Evolutionary conservation across 2,888 invertebrate species (phyloP).

Genomic region (Cephus spinipes): DNA sequence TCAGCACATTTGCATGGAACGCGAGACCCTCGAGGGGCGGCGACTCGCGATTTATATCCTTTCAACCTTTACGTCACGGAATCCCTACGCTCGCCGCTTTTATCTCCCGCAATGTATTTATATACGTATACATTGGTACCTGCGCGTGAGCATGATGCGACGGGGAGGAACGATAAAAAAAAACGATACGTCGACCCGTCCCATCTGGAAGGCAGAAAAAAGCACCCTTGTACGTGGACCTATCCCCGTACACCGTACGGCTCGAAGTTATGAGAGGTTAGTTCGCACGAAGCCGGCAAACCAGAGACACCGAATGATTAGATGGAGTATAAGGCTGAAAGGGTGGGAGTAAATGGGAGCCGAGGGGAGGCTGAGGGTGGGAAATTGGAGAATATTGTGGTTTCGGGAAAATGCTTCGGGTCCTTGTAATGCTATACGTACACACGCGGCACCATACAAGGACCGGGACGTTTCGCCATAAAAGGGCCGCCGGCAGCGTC

Average conservation of each 20-base stretch:
- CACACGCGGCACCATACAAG: background rate
- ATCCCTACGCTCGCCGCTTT: background rate
- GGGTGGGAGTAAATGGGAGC: background rate
- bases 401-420: constrained; percentile 35
- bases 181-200: background rate
- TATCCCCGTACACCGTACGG: background rate
- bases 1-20: background rate
- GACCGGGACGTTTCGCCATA: background rate
- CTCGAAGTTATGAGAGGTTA: background rate
- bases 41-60: background rate
- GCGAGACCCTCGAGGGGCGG: background rate
- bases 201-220: background rate
- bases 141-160: background rate
- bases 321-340: constrained; percentile 18
- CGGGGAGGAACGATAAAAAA: background rate
- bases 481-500: background rate
- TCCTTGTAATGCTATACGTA: background rate
- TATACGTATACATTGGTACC: background rate
- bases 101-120: background rate
- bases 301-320: constrained; percentile 25
- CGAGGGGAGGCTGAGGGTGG: background rate
- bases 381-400: constrained; percentile 27
- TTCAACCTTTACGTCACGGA: background rate
- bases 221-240: background rate
- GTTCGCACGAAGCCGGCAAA: background rate